These are phyloP conservation scores for Anolis apletophallus DNA, from an alignment of 2,797 vertebrate species.

Conservation along the genomic window DNA sequence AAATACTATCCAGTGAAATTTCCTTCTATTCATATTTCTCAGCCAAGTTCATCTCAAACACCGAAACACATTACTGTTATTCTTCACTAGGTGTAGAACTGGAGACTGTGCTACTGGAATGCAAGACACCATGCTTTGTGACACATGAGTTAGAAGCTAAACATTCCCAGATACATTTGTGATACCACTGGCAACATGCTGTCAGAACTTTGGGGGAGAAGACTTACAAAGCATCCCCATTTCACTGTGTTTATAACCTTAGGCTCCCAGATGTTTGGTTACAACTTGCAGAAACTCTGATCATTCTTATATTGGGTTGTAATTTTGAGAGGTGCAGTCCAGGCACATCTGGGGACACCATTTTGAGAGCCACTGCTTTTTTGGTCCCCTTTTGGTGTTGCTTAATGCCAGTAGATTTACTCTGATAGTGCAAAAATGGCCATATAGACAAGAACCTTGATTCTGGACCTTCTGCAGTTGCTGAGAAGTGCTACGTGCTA, in stretches of 20 bases:
- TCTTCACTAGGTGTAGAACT: neutral
- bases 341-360: too few relatives aligned
- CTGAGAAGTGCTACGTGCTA: neutral
- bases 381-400: neutral
- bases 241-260: too few relatives aligned
- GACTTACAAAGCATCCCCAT: neutral
- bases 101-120: neutral
- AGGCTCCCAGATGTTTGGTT: too few relatives aligned
- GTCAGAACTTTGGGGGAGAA: too few relatives aligned
- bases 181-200: neutral
- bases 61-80: neutral
- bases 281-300: too few relatives aligned
- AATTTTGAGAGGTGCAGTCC: too few relatives aligned
- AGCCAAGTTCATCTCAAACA: neutral
- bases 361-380: too few relatives aligned
- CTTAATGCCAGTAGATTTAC: neutral
- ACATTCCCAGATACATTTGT: neutral
- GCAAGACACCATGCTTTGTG: neutral
- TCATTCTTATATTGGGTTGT: too few relatives aligned
- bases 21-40: too few relatives aligned
- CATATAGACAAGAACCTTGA: neutral
- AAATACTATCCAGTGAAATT: too few relatives aligned
- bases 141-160: neutral
- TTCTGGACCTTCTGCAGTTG: neutral
- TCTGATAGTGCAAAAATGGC: neutral